phyloP scores from a whole-genome alignment of 2,797 vertebrate species.

The Pyrocephalus nanus region DNA sequence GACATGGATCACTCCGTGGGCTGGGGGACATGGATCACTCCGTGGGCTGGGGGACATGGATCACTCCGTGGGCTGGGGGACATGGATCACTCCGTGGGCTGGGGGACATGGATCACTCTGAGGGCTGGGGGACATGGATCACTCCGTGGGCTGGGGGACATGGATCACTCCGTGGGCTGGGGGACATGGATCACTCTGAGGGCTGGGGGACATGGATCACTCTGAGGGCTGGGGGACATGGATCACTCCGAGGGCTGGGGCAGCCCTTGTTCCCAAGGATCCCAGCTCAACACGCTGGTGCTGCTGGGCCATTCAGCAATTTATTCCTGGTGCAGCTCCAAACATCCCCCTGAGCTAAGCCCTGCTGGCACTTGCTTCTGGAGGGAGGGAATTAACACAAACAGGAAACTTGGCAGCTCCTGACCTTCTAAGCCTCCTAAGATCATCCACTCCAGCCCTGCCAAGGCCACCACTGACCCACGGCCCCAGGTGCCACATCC shows the following conservation, averaged over 20 bases:
- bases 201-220: no score
- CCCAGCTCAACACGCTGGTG: rapidly evolving
- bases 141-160: no score
- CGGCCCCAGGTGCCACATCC: background rate
- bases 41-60: no score
- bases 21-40: no score
- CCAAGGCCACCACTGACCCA: rapidly evolving
- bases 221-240: no score
- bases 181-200: no score
- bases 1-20: no score
- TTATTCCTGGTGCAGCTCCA: background rate
- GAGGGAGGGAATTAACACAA: background rate
- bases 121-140: no score
- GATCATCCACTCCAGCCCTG: background rate
- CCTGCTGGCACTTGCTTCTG: background rate
- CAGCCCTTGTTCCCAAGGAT: background rate
- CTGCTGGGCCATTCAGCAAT: background rate
- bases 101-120: no score
- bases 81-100: no score
- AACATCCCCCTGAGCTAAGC: background rate
- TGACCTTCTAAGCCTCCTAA: background rate
- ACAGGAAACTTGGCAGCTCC: rapidly evolving
- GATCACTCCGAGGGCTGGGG: background rate
- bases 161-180: no score
- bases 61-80: no score